Evolutionary conservation across 2,113 vertebrate species (phyloP).

Genomic region (Periophthalmodon schlosseri): DNA sequence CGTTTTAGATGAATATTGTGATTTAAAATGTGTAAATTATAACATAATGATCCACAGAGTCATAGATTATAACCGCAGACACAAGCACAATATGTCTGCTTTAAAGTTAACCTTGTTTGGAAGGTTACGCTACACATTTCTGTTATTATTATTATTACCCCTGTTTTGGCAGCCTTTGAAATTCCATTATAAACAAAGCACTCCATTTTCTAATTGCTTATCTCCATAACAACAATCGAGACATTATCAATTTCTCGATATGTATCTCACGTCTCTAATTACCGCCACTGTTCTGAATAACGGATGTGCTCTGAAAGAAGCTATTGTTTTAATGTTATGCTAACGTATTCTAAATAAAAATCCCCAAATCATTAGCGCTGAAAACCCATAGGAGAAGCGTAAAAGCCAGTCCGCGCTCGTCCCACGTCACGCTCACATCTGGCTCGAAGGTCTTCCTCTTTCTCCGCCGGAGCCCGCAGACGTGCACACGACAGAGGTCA

Average conservation of each 20-base stretch:
- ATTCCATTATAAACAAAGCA: no score
- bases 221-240: no score
- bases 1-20: no score
- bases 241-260: no score
- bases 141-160: background rate
- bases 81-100: no score
- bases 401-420: slow-evolving; percentile 4
- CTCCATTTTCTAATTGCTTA: background rate
- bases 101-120: background rate
- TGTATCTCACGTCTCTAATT: no score
- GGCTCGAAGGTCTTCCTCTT: slow-evolving; percentile 8
- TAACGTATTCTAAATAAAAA: background rate
- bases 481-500: slow-evolving; percentile 23
- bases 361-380: background rate
- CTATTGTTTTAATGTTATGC: background rate
- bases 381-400: background rate
- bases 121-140: background rate
- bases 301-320: background rate
- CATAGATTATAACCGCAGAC: no score
- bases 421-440: slow-evolving; percentile 16
- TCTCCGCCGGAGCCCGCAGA: slow-evolving; percentile 17
- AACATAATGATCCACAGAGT: no score
- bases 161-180: no score
- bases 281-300: background rate
- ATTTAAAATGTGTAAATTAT: no score